These are phyloP conservation scores for Cheilosia scutellata DNA, from an alignment of 2,888 invertebrate genomes.

Conservation along the genomic window DNA sequence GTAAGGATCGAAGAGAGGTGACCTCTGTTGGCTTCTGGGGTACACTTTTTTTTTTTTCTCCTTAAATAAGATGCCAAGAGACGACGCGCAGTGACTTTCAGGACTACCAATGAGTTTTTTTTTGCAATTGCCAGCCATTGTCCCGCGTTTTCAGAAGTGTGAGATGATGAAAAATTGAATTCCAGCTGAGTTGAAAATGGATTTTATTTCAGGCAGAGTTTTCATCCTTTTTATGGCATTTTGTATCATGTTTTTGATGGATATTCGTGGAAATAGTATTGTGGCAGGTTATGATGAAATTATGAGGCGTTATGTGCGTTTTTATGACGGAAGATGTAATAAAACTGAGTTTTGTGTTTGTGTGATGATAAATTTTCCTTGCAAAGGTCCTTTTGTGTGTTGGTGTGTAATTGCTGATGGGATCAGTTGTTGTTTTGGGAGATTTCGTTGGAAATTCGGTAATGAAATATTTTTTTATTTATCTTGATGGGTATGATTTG, in stretches of 20 bases:
- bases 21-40: slow-evolving; percentile 43
- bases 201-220: slow-evolving; percentile 29
- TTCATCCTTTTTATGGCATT: slow-evolving; percentile 55
- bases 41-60: slow-evolving; percentile 17
- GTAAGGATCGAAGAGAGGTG: background rate
- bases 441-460: background rate
- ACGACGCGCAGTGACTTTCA: slow-evolving; percentile 9
- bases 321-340: slow-evolving; percentile 57
- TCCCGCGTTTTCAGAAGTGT: slow-evolving; percentile 28
- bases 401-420: slow-evolving; percentile 10
- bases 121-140: slow-evolving; percentile 32
- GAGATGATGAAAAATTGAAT: slow-evolving; percentile 57
- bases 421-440: background rate
- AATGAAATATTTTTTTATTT: background rate
- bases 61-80: slow-evolving; percentile 52
- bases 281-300: slow-evolving; percentile 57
- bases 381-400: slow-evolving; percentile 5
- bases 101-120: slow-evolving; percentile 47
- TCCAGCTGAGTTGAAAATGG: slow-evolving; percentile 68
- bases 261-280: slow-evolving; percentile 47
- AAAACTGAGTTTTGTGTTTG: slow-evolving; percentile 21
- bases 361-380: slow-evolving; percentile 3
- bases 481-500: background rate
- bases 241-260: slow-evolving; percentile 50
- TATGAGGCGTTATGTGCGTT: slow-evolving; percentile 51